Conservation (phyloP, 2,888 invertebrate genomes). For the Ernsta delagoae region DNA sequence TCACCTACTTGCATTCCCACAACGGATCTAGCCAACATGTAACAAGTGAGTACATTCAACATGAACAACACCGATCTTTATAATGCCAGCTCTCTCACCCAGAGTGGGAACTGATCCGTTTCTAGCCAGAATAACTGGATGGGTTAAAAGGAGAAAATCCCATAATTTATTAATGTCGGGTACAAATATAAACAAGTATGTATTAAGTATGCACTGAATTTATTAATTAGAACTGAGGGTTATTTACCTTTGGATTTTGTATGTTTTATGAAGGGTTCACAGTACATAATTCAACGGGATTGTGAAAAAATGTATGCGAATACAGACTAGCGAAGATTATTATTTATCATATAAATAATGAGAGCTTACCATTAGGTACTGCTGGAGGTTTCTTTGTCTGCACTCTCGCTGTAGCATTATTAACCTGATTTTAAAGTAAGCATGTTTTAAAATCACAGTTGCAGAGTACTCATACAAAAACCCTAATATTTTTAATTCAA, state of each 20-base stretch:
- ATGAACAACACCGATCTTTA: slow-evolving; percentile 79
- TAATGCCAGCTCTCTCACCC: slow-evolving; percentile 85
- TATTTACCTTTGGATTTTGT: slow-evolving; percentile 18
- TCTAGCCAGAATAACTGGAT: slow-evolving; percentile 87
- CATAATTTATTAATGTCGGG: slow-evolving; percentile 70
- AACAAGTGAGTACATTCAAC: slow-evolving; percentile 67
- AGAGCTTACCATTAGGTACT: slow-evolving; percentile 93
- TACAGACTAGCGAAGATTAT: slow-evolving; percentile 10
- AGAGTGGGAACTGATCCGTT: slow-evolving; percentile 87
- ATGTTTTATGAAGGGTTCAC: not conserved
- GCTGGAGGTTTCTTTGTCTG: slow-evolving; percentile 99
- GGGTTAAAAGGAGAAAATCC: slow-evolving; percentile 76
- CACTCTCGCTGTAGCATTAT: slow-evolving; percentile 99
- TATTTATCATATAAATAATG: slow-evolving; percentile 9
- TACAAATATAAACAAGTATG: slow-evolving; percentile 24
- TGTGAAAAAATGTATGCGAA: slow-evolving; percentile 5
- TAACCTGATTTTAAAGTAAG: slow-evolving; percentile 91
- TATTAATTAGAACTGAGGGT: slow-evolving; percentile 1
- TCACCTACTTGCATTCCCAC: slow-evolving; percentile 81
- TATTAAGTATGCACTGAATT: slow-evolving; percentile 11
- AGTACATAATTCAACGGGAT: slow-evolving; percentile 1
- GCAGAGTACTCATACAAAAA: not conserved
- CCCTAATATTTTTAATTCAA: not conserved
- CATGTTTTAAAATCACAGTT: slow-evolving; percentile 52
- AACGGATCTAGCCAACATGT: slow-evolving; percentile 78